Percentiles rank a stretch among this genome's conserved stretches.
These are phyloP conservation scores for Achatina immaculata DNA, from an alignment of 1,140 invertebrate species.

Conservation along the genomic window DNA sequence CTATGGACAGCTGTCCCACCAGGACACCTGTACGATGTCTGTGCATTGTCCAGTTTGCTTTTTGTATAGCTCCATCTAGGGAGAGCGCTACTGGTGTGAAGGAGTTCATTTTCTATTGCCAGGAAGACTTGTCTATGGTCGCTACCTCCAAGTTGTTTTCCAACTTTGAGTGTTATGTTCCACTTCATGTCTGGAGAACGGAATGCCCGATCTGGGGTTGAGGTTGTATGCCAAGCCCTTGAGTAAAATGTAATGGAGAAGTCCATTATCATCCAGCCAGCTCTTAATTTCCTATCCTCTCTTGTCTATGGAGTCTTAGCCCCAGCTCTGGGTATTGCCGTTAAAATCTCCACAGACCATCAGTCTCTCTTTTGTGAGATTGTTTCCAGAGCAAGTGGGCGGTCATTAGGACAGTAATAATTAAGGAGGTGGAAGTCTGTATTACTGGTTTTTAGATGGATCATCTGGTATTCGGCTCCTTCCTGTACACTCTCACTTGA, in stretches of 20 bases:
- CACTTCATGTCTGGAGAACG: conserved; percentile 30
- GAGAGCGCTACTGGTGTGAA: background rate
- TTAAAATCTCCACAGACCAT: background rate
- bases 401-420: background rate
- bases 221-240: conserved; percentile 32
- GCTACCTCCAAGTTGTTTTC: conserved; percentile 29
- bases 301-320: background rate
- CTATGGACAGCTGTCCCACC: background rate
- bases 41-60: conserved; percentile 35
- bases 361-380: background rate
- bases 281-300: background rate
- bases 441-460: too few species aligned
- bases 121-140: conserved; percentile 23
- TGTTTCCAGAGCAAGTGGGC: background rate
- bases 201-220: conserved; percentile 34
- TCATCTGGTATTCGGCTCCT: too few species aligned
- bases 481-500: too few species aligned
- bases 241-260: conserved; percentile 7
- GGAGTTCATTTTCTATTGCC: background rate
- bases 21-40: background rate
- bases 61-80: conserved; percentile 38
- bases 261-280: background rate
- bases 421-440: too few species aligned
- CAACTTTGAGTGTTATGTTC: background rate
- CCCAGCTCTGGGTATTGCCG: background rate